Conservation (phyloP, 2,113 vertebrate species). For the Heterochromis multidens region DNA sequence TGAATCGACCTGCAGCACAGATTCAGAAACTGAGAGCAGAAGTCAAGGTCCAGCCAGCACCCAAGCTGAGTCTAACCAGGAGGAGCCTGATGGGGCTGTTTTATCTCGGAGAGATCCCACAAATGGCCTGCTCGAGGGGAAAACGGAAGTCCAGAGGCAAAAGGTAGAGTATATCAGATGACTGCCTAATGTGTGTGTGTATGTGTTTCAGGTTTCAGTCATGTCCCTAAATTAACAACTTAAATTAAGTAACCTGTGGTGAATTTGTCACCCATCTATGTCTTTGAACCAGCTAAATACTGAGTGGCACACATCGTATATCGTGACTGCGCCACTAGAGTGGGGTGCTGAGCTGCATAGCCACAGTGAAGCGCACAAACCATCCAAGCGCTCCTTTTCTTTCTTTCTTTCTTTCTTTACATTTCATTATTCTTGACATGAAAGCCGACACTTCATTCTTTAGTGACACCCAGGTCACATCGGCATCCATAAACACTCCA, state of each 20-base stretch:
- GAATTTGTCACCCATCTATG: neutral
- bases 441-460: constrained; percentile 7
- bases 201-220: neutral
- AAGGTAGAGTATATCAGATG: constrained; percentile 50
- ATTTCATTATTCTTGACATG: neutral
- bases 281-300: neutral
- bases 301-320: neutral
- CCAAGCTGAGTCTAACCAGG: constrained; percentile 16
- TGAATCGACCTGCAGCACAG: constrained; percentile 48
- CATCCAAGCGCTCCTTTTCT: neutral
- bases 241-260: neutral
- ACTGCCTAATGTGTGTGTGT: neutral
- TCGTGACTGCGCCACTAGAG: constrained; percentile 56
- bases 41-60: neutral
- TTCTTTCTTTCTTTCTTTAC: neutral
- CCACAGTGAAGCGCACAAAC: neutral
- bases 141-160: constrained; percentile 19
- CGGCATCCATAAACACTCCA: constrained; percentile 46
- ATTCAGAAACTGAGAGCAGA: constrained; percentile 42
- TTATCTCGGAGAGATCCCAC: constrained; percentile 35
- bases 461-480: constrained; percentile 35
- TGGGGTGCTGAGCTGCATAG: constrained; percentile 49
- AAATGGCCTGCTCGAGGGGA: constrained; percentile 17
- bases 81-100: constrained; percentile 57
- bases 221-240: neutral